Evolutionary conservation across 2,113 vertebrate genomes (phyloP).

Genomic region (Jacana jacana): DNA sequence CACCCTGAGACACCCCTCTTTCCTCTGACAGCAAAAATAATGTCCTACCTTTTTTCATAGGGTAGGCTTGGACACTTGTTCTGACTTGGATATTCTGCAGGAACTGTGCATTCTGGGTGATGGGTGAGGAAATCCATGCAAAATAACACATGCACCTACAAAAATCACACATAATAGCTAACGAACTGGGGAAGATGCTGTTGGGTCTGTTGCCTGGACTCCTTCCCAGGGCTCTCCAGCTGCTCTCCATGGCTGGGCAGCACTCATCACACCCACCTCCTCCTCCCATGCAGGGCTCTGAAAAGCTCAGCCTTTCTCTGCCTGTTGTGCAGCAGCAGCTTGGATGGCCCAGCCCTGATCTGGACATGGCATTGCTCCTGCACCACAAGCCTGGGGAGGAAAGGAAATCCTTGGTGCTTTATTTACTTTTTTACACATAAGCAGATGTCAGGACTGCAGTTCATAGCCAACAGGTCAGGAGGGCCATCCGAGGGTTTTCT

Average conservation of each 20-base stretch:
- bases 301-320: not conserved
- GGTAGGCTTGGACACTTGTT: not conserved
- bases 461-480: not conserved
- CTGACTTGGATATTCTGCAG: not conserved
- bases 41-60: not conserved
- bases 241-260: not conserved
- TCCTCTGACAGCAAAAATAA: not conserved
- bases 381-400: not conserved
- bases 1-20: not conserved
- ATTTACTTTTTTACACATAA: not conserved
- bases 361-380: rapidly evolving
- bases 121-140: not conserved
- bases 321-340: not conserved
- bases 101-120: not conserved
- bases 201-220: not conserved
- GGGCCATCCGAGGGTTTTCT: not conserved
- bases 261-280: not conserved
- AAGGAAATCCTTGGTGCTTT: not conserved
- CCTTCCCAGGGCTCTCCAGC: not conserved
- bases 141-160: not conserved
- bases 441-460: not conserved
- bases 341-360: not conserved
- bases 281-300: not conserved
- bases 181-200: not conserved
- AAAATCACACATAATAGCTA: not conserved